Base-by-base conservation (phyloP, 2,113 vertebrate genomes). In the Clinocottus analis region DNA sequence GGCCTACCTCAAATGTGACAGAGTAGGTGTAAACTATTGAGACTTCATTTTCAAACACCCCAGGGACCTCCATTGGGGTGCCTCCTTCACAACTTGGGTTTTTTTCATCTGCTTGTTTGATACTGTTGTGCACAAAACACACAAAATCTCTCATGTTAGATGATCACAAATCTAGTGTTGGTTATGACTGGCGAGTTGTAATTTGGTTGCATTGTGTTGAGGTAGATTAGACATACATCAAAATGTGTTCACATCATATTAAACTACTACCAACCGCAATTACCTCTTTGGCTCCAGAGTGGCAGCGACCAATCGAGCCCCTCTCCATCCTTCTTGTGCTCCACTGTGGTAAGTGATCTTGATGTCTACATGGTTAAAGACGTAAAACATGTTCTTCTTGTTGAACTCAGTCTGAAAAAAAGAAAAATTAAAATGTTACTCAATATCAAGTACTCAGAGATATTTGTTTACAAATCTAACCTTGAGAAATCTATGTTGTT, bases 321-420 rank as follows among this genome's bases (percentile, higher is more conserved):
- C 97, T 67, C 77, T 93, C 93, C 96, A 97, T 67, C 94, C 97
- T 14, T 94, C 94, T 13, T 89, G 83, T 62, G 93, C 93, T 81
- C 96, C 97, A 58, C 94, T 93, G 88, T 99, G 98, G 92, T 97
- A 99, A 43, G 88, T 87, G 82, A 99, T 97, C 82, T 91, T 97
- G 87, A 99, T 99, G 87, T 98, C 97, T 85, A 99, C 96, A 0
- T 99, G 98, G 89, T 99, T 99, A 93, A 99, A 99, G 84, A 99
- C 91, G 74, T 99, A 99, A 88, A 94, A 99, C 0, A 96, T 98
- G 86, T 97, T 96, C 86, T 95, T 97, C 82, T 96, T 96, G 85
- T 96, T 96, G 90, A 99, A 99, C 73, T 97, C 96, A 29, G 96
- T 85, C 98, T 99, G 77, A 27, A 72, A 70, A 13, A 66, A 53